Percentiles rank a stretch among this genome's conserved stretches.
These are phyloP conservation scores for Cyanoderma ruficeps DNA, from an alignment of 2,113 vertebrate genomes.

Conservation along the genomic window DNA sequence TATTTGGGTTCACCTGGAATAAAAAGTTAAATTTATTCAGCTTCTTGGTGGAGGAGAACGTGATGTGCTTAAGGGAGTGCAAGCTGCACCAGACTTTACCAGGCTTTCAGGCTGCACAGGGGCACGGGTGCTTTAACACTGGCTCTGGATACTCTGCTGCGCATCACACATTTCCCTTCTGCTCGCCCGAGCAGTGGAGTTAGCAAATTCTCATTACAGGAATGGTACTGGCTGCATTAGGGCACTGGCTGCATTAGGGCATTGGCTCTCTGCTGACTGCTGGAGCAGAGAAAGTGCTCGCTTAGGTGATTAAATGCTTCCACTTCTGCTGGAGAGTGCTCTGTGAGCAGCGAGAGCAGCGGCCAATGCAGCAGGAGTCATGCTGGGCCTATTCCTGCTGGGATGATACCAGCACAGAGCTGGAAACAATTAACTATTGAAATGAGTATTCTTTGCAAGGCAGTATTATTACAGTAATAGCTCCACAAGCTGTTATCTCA, in stretches of 20 bases:
- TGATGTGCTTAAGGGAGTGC: accelerated
- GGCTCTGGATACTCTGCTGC: background rate
- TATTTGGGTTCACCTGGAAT: background rate
- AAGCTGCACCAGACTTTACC: background rate
- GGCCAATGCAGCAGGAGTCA: constrained; percentile 2
- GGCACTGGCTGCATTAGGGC: background rate
- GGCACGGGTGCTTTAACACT: background rate
- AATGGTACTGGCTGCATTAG: constrained; percentile 1
- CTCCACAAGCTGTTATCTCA: constrained; percentile 32
- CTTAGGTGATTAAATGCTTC: constrained; percentile 52
- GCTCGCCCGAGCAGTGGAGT: background rate
- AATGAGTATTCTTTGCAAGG: background rate
- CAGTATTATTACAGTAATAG: background rate
- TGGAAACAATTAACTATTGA: constrained; percentile 43
- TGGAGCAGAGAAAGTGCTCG: background rate
- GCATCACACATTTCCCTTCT: background rate
- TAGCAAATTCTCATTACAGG: background rate
- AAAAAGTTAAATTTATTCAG: background rate
- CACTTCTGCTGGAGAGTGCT: background rate
- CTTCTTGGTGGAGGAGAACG: background rate
- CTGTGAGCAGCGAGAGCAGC: background rate
- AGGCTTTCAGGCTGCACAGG: background rate
- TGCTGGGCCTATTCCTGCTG: constrained; percentile 43
- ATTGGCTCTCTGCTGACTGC: constrained; percentile 36
- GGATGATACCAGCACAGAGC: background rate